Evolutionary conservation across 2,113 vertebrate genomes (phyloP).

Genomic region (Corapipo altera): DNA sequence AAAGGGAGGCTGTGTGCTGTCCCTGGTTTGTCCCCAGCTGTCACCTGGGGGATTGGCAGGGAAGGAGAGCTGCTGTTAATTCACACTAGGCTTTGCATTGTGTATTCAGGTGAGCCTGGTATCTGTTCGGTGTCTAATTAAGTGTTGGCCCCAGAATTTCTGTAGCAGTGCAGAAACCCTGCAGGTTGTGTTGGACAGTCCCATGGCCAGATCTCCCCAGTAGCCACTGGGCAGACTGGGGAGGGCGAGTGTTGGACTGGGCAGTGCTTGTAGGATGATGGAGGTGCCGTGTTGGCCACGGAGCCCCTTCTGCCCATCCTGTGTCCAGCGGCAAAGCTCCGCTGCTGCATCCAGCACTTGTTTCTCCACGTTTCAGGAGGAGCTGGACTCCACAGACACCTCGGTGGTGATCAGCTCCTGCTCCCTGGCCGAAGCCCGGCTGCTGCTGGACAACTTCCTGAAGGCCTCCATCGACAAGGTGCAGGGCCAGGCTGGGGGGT

Average conservation of each 20-base stretch:
- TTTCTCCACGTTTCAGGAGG: constrained; percentile 76
- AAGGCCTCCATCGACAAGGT: constrained; percentile 98
- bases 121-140: neutral
- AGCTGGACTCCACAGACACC: constrained; percentile 95
- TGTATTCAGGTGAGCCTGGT: neutral
- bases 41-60: neutral
- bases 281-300: neutral
- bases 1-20: neutral
- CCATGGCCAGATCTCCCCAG: neutral
- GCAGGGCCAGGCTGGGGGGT: fast-evolving
- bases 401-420: constrained; percentile 98
- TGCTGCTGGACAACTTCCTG: constrained; percentile 93
- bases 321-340: fast-evolving
- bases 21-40: neutral
- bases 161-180: neutral
- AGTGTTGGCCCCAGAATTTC: neutral
- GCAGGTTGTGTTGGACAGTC: neutral
- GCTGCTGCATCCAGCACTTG: neutral
- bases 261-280: neutral
- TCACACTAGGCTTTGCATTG: neutral
- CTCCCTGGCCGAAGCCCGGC: constrained; percentile 92
- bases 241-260: fast-evolving
- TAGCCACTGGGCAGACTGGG: neutral
- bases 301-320: fast-evolving
- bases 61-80: neutral